These are phyloP conservation scores for Latrodectus geometricus DNA, from an alignment of 1,140 invertebrate genomes.

Conservation along the genomic window DNA sequence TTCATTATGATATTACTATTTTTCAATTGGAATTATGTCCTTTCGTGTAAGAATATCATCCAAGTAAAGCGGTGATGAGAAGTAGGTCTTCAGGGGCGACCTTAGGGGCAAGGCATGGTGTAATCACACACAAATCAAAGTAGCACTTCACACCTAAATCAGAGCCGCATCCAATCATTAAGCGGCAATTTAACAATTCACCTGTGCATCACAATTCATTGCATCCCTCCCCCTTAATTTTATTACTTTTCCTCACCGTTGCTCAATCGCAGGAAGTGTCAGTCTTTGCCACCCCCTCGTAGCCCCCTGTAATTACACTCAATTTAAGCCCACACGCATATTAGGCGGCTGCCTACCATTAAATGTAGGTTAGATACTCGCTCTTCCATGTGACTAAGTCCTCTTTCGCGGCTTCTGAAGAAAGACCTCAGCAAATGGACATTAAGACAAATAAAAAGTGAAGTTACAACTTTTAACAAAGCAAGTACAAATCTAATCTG, in stretches of 20 bases:
- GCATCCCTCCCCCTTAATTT: constrained; percentile 37
- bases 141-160: constrained; percentile 29
- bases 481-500: no score
- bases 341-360: constrained; percentile 36
- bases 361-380: constrained; percentile 50
- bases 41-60: background rate
- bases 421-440: background rate
- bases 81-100: background rate
- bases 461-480: no score
- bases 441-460: no score
- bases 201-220: constrained; percentile 39
- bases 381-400: constrained; percentile 40
- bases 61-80: background rate
- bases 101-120: background rate
- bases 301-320: constrained; percentile 45
- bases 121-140: background rate
- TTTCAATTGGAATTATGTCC: no score
- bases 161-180: constrained; percentile 47
- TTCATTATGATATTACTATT: no score
- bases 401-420: background rate
- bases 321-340: constrained; percentile 50
- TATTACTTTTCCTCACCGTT: constrained; percentile 57
- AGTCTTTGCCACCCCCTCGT: constrained; percentile 11
- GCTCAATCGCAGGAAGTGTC: constrained; percentile 58
- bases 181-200: constrained; percentile 58